Base-by-base conservation (phyloP, 1,140 invertebrate genomes). In the Drosophila lowei region DNA sequence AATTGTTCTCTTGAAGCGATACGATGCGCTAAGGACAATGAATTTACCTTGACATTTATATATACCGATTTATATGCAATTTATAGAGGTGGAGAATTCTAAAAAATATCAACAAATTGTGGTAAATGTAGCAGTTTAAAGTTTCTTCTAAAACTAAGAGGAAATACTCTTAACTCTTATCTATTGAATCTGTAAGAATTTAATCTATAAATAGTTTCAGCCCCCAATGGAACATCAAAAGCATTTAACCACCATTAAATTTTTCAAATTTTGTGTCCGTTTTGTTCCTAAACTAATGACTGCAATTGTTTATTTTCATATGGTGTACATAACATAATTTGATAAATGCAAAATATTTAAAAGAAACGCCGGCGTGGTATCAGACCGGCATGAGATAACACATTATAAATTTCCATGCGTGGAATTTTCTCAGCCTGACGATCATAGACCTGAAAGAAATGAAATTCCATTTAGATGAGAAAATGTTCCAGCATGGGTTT, bases 381-480 rank as follows among this genome's bases (percentile, higher is more conserved):
- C 7, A 94, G 91, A 11, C 94, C 94, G 3, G 94, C 93, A 77
- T 94, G 93, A 1, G 93, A 93, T 38, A 94, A 85, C 21, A 94
- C 93, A 55, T 93, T 93, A 79, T 94, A 94, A 54, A 94, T 94
- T 79, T 94, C 92, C 54, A 90, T 91, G 13, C 94, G 91, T 6
- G 93, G 85, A 11, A 94, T 93, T 65, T 92, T 91, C 54, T 94
- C 93, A 6, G 93, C 92, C 72, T 93, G 93, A 25, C 94, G 89
- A 59, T 92, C 90, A 9, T 74, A 92, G 11, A 94, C 93, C 93
- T 94, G 7, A 9, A 56, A 16, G 71, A 73, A 6, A 48, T 16
- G 58, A 57, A 15, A 43, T 4, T 13, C 8, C 4, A 55, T 2
- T 28, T 9, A 3, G 2, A 1, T 52, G 6, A 15, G 18, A 21